These are phyloP conservation scores for Scaptomyza parva DNA, from an alignment of 2,888 invertebrate species.

Conservation along the genomic window DNA sequence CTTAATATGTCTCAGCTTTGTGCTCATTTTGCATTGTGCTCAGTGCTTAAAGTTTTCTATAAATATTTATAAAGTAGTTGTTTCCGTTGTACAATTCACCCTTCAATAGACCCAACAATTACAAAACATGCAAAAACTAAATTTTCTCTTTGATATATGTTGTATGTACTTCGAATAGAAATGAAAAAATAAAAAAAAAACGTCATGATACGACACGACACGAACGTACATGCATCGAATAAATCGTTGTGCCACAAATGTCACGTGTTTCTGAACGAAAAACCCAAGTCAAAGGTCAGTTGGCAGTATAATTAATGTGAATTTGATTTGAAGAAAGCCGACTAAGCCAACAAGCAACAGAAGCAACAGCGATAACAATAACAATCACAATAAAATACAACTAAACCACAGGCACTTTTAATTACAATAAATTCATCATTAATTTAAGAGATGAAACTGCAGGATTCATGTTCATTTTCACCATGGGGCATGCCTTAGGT, in stretches of 20 bases:
- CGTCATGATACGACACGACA: constrained; percentile 1
- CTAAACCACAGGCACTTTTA: constrained; percentile 29
- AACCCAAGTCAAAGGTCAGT: constrained; percentile 34
- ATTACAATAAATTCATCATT: constrained; percentile 62
- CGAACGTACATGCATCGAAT: constrained; percentile 19
- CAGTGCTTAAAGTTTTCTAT: neutral
- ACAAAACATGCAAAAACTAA: neutral
- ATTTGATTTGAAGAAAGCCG: constrained; percentile 51
- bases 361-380: constrained; percentile 3
- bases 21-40: neutral
- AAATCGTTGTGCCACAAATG: constrained; percentile 29
- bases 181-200: no score
- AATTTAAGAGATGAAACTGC: constrained; percentile 37
- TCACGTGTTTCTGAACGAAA: constrained; percentile 6
- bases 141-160: no score
- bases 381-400: constrained; percentile 10
- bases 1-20: constrained; percentile 1
- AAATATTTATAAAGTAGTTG: neutral
- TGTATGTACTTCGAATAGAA: no score
- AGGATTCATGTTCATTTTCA: neutral
- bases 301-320: constrained; percentile 61
- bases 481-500: neutral
- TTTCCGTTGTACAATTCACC: neutral
- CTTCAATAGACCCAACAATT: no score
- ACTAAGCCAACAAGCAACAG: neutral